These are phyloP conservation scores for Dolichoris vasculosae DNA, from an alignment of 1,140 invertebrate species.

Conservation along the genomic window DNA sequence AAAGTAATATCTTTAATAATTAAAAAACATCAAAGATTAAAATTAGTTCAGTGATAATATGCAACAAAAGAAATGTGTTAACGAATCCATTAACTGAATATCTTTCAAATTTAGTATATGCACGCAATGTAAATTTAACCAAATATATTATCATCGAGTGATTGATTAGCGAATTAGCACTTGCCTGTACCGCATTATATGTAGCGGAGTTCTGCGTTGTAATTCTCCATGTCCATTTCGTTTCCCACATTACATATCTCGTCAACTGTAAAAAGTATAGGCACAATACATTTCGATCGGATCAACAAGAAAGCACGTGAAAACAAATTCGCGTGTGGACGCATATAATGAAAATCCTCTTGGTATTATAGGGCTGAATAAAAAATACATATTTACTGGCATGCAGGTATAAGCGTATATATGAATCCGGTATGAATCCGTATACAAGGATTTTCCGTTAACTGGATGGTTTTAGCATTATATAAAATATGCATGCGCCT, in stretches of 20 bases:
- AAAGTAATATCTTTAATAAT: too few relatives aligned
- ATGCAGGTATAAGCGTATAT: neutral
- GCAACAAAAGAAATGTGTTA: neutral
- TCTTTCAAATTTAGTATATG: neutral
- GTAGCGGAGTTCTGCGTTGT: neutral
- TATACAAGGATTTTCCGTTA: neutral
- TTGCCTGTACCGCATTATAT: constrained; percentile 6
- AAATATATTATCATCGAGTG: constrained; percentile 7
- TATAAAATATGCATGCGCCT: neutral
- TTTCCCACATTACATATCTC: constrained; percentile 1
- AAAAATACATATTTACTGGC: constrained; percentile 17
- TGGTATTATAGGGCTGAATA: constrained; percentile 22
- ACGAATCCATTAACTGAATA: constrained; percentile 2
- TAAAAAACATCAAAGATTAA: neutral
- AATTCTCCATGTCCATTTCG: constrained; percentile 22
- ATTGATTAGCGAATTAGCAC: neutral
- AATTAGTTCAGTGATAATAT: neutral
- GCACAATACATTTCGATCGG: neutral
- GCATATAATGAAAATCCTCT: constrained; percentile 34
- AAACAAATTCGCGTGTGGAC: neutral
- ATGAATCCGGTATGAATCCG: neutral
- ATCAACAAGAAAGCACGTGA: neutral
- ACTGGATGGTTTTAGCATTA: neutral
- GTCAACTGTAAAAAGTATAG: constrained; percentile 1
- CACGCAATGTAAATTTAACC: constrained; percentile 10